Evolutionary conservation across 1,140 invertebrate species (phyloP).

Genomic region (Theocolax elegans): DNA sequence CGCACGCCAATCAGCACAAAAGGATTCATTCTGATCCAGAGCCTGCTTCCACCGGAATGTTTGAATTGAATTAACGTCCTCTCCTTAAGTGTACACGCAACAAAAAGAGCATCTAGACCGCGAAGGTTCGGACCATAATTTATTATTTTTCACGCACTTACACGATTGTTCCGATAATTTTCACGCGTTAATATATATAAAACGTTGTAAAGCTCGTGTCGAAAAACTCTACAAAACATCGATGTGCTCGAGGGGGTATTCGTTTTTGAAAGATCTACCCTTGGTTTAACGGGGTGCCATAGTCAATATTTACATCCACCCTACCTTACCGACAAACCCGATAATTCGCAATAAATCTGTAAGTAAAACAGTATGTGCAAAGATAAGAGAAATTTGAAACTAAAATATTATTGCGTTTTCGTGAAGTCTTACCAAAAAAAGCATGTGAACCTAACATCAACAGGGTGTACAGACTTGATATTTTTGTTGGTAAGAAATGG

Average conservation of each 20-base stretch:
- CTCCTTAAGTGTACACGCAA: conserved; percentile 51
- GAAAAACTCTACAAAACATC: conserved; percentile 38
- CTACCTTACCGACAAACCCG: no score
- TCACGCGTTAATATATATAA: conserved; percentile 34
- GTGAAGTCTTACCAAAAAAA: no score
- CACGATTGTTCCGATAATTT: conserved; percentile 13
- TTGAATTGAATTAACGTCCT: conserved; percentile 50
- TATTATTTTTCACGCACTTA: not conserved
- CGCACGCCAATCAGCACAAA: conserved; percentile 53
- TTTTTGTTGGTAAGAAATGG: no score
- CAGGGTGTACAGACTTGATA: no score
- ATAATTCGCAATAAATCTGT: no score
- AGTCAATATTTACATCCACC: no score
- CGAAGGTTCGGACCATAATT: conserved; percentile 21
- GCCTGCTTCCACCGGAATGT: conserved; percentile 58
- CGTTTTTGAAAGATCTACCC: not conserved
- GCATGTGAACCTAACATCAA: no score
- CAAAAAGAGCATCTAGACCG: conserved; percentile 54
- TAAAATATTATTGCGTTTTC: no score
- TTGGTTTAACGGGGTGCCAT: no score
- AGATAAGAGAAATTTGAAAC: no score
- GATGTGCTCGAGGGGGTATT: conserved; percentile 24
- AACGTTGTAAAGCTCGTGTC: conserved; percentile 39
- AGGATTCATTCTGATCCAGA: conserved; percentile 55
- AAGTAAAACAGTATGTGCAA: no score